Conservation (phyloP, 2,797 vertebrate genomes). For the Columba guinea region DNA sequence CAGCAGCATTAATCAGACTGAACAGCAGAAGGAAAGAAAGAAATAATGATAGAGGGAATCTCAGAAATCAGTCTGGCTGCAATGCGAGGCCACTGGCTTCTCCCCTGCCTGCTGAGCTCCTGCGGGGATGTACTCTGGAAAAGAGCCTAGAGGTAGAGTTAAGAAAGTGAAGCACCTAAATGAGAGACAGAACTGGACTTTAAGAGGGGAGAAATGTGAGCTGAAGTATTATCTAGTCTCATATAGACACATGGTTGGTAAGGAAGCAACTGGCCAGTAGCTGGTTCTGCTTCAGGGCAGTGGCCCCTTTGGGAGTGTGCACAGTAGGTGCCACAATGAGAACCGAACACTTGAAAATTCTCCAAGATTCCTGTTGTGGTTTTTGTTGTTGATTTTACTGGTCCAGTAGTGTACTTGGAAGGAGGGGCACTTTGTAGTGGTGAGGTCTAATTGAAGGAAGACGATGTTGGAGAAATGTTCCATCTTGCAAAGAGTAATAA, state of each 20-base stretch:
- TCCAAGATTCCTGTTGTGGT: not conserved
- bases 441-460: not conserved
- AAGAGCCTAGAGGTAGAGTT: not conserved
- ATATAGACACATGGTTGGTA: not conserved
- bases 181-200: not conserved
- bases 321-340: fast-evolving
- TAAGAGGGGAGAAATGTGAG: not conserved
- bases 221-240: not conserved
- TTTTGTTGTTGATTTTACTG: not conserved
- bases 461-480: not conserved
- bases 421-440: not conserved
- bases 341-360: not conserved
- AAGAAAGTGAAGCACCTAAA: not conserved
- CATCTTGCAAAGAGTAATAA: not conserved
- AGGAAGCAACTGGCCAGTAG: not conserved
- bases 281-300: not conserved
- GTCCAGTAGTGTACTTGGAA: not conserved
- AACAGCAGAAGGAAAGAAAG: not conserved
- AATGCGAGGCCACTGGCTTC: not conserved
- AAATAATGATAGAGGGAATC: no score
- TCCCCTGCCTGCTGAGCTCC: fast-evolving
- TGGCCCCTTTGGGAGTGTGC: not conserved
- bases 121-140: not conserved
- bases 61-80: not conserved
- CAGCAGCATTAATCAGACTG: not conserved